phyloP scores from a whole-genome alignment of 92 coral and sea anemone genomes.

The Bergia sp. region DNA sequence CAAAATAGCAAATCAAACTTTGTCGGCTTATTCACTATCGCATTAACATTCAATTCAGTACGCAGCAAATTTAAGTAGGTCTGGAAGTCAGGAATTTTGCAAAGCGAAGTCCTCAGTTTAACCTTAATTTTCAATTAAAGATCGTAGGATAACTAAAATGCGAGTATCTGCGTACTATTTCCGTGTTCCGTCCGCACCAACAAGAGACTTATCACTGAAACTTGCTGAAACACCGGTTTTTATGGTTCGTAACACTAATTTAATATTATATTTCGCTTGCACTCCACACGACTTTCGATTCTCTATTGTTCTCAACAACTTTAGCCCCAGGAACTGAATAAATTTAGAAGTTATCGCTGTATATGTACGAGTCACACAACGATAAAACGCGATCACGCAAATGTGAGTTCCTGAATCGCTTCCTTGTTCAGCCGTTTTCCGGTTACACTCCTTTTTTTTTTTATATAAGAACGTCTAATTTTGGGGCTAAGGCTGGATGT shows the following conservation, averaged over 20 bases:
- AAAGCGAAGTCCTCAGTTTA: no score
- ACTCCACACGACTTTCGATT: not conserved
- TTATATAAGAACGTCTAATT: no score
- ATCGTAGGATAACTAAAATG: no score
- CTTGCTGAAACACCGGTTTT: not conserved
- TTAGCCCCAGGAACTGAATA: not conserved
- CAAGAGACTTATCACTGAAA: not conserved
- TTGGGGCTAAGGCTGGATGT: no score
- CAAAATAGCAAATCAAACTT: not conserved
- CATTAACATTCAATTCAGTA: no score
- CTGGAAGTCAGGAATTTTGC: no score
- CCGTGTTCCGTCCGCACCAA: no score
- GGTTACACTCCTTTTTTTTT: not conserved
- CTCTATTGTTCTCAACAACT: not conserved
- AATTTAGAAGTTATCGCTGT: not conserved
- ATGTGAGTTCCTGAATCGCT: not conserved
- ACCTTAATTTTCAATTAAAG: no score
- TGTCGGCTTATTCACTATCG: not conserved
- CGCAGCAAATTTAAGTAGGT: no score
- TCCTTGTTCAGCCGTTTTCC: not conserved
- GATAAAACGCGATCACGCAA: not conserved
- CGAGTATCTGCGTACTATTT: no score
- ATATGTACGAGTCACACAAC: not conserved
- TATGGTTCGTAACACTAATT: not conserved
- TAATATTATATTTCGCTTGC: not conserved